Evolutionary conservation across 1,140 invertebrate species (phyloP).

Genomic region (Pogonomyrmex californicus): DNA sequence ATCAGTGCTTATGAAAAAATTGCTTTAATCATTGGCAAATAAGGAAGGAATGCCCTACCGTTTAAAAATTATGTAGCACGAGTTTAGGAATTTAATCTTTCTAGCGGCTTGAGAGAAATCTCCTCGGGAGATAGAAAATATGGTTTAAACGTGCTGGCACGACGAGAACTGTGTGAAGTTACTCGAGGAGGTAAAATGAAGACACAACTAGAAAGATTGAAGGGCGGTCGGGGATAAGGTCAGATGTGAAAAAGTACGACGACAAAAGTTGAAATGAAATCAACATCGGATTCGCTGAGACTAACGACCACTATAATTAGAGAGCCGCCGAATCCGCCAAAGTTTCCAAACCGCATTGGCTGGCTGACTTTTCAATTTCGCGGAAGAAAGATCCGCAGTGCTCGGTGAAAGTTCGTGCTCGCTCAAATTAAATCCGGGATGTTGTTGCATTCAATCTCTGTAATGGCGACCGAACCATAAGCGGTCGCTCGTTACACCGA

Average conservation of each 20-base stretch:
- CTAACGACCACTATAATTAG: slow-evolving; percentile 76
- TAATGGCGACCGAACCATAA: slow-evolving; percentile 24
- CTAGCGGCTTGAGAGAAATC: slow-evolving; percentile 2
- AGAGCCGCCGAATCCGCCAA: slow-evolving; percentile 38
- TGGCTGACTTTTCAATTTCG: slow-evolving; percentile 70
- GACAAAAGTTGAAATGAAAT: slow-evolving; percentile 68
- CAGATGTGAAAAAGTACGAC: slow-evolving; percentile 60
- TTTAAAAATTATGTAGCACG: slow-evolving; percentile 44
- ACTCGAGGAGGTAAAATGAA: slow-evolving; percentile 1
- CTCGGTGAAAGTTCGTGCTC: slow-evolving; percentile 39
- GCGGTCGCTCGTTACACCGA: slow-evolving; percentile 23
- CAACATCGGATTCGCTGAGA: slow-evolving; percentile 52
- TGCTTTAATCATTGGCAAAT: background rate
- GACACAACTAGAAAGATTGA: slow-evolving; percentile 3
- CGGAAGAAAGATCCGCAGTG: slow-evolving; percentile 48
- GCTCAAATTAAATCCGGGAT: slow-evolving; percentile 65
- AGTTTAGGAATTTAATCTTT: slow-evolving; percentile 65
- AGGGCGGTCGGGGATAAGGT: background rate
- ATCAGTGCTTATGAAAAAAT: background rate
- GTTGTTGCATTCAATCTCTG: slow-evolving; percentile 31
- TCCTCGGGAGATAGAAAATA: slow-evolving; percentile 48
- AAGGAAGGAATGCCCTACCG: background rate
- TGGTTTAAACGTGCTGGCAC: slow-evolving; percentile 33
- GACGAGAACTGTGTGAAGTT: slow-evolving; percentile 36
- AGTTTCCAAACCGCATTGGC: slow-evolving; percentile 46